A percentile compares a stretch with the other conserved stretches of the same genome.
Evolutionary conservation across 2,888 invertebrate genomes (phyloP).

Genomic region (Temnothorax unifasciatus): DNA sequence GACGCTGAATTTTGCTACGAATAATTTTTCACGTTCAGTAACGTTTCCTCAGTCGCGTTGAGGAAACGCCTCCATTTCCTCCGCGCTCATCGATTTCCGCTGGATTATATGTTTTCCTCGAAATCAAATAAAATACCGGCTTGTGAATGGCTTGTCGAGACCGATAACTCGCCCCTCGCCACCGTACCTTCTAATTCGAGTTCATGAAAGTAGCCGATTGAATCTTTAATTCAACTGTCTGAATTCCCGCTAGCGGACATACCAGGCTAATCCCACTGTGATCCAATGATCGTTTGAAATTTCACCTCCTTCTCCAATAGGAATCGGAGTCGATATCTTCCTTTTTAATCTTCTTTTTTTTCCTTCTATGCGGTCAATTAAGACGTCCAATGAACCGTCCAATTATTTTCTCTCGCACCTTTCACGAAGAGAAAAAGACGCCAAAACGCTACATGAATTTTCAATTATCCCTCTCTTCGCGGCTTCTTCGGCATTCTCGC

Average conservation of each 20-base stretch:
- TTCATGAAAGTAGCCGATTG: not conserved
- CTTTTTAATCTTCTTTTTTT: not conserved
- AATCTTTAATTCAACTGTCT: conserved; percentile 30
- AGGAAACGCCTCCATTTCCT: not conserved
- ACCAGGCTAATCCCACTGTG: conserved; percentile 1
- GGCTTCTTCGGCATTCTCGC: not conserved
- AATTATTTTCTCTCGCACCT: conserved; percentile 12
- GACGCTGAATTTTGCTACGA: not conserved
- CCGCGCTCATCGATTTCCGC: conserved; percentile 14
- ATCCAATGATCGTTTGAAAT: not conserved
- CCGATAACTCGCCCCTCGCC: not conserved
- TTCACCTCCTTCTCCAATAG: not conserved
- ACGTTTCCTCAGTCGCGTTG: not conserved
- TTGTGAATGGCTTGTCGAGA: not conserved
- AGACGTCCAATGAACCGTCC: not conserved
- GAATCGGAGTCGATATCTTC: not conserved
- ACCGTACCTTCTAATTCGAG: not conserved
- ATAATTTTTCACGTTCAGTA: conserved; percentile 12
- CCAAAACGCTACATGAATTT: conserved; percentile 39
- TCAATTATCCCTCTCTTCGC: conserved; percentile 25
- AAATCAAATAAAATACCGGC: not conserved
- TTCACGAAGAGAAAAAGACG: not conserved
- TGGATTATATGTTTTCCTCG: conserved; percentile 21
- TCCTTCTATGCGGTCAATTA: conserved; percentile 10
- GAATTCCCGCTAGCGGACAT: not conserved